These are phyloP conservation scores for Ceryle rudis DNA, from an alignment of 2,797 vertebrate species.

Conservation along the genomic window DNA sequence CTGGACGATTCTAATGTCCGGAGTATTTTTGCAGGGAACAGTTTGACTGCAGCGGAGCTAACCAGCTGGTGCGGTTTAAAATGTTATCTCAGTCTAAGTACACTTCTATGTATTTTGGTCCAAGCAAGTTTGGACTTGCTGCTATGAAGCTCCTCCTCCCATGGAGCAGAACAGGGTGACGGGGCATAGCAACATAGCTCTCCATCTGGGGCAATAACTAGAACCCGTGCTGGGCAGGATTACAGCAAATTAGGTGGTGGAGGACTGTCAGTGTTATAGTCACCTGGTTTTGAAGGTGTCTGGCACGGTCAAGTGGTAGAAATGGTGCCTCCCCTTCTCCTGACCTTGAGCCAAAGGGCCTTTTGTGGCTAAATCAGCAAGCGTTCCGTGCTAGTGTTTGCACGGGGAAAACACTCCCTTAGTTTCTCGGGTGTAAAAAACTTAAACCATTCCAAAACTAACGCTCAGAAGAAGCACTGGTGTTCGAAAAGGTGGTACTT, in stretches of 20 bases:
- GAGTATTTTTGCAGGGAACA: background rate
- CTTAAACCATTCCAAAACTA: background rate
- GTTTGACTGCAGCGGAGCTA: background rate
- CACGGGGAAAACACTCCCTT: background rate
- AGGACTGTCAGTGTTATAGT: background rate
- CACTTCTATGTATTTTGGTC: background rate
- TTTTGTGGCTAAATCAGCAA: background rate
- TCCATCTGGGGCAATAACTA: background rate
- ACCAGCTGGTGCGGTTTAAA: background rate
- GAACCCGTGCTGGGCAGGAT: background rate
- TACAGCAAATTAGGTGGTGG: background rate
- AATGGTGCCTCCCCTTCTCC: background rate
- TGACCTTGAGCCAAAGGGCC: background rate
- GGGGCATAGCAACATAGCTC: background rate
- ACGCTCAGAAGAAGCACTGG: background rate
- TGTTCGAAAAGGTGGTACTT: background rate
- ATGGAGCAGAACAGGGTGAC: background rate
- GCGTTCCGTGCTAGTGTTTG: background rate
- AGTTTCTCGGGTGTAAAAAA: background rate
- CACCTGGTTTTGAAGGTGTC: background rate
- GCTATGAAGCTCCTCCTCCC: background rate
- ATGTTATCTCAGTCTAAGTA: background rate
- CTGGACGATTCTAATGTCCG: background rate
- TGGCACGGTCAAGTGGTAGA: background rate
- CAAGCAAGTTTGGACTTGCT: background rate